Percentiles rank a stretch among this genome's conserved stretches.
These are phyloP conservation scores for Lynx canadensis DNA, from an alignment of 2,113 vertebrate genomes.

Conservation along the genomic window DNA sequence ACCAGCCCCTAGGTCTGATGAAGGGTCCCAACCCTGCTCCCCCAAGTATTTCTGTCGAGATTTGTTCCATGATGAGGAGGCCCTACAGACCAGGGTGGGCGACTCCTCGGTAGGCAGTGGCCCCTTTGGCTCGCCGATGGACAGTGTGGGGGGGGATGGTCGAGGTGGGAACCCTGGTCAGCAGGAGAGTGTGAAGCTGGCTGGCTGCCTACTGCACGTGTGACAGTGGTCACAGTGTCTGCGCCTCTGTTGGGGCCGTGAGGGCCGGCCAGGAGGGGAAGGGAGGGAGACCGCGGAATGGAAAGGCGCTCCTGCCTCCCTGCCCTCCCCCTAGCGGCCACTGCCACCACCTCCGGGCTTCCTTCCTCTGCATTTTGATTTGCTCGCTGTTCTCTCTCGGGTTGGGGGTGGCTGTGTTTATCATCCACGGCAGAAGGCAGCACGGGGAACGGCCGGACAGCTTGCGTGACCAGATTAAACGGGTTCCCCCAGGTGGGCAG, in stretches of 20 bases:
- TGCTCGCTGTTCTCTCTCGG: rapidly evolving
- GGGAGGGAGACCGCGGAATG: rapidly evolving
- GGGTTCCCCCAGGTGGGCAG: rapidly evolving
- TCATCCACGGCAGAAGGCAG: rapidly evolving
- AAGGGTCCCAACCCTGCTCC: neutral
- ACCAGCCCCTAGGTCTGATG: neutral
- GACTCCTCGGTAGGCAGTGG: rapidly evolving
- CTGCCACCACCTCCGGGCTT: rapidly evolving
- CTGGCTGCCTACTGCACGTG: rapidly evolving
- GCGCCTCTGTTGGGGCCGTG: neutral
- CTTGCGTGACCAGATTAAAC: neutral
- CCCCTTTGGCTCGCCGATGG: rapidly evolving
- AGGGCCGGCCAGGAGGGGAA: neutral
- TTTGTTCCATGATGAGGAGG: rapidly evolving
- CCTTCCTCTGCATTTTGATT: no score
- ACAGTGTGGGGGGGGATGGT: rapidly evolving
- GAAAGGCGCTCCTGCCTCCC: neutral
- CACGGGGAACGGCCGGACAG: neutral
- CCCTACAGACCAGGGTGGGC: rapidly evolving
- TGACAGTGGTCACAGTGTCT: neutral
- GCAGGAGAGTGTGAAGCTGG: neutral
- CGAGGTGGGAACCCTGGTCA: rapidly evolving
- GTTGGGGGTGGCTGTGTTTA: rapidly evolving
- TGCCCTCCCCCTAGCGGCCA: rapidly evolving
- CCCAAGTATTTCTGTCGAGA: rapidly evolving